Percentiles rank a stretch among this genome's conserved stretches.
phyloP scores from a whole-genome alignment of 2,888 invertebrate genomes.

The Athalia circularis region DNA sequence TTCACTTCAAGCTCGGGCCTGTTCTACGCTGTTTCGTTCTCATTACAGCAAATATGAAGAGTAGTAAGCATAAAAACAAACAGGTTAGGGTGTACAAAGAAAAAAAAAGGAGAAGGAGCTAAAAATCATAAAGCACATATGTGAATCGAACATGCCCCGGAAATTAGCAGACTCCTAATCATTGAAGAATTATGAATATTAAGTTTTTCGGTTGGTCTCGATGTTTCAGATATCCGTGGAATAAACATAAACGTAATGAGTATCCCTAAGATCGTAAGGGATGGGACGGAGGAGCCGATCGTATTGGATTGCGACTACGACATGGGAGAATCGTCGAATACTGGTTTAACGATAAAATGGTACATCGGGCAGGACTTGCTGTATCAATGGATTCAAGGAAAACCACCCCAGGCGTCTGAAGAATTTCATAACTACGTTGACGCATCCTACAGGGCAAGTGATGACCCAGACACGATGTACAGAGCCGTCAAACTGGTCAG shows the following conservation, averaged over 20 bases:
- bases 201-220: background rate
- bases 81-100: no score
- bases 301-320: slow-evolving; percentile 85
- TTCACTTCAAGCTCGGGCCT: no score
- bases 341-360: slow-evolving; percentile 86
- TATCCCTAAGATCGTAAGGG: slow-evolving; percentile 79
- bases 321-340: slow-evolving; percentile 77
- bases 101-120: no score
- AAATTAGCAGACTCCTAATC: no score
- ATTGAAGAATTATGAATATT: no score
- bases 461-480: slow-evolving; percentile 82
- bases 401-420: slow-evolving; percentile 80
- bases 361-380: slow-evolving; percentile 81
- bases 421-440: slow-evolving; percentile 73
- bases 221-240: slow-evolving; percentile 77
- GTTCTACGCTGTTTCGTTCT: no score
- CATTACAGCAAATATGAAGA: no score
- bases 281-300: slow-evolving; percentile 77
- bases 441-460: slow-evolving; percentile 79
- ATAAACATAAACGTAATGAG: slow-evolving; percentile 79
- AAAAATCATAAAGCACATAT: no score
- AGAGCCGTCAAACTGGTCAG: slow-evolving; percentile 82
- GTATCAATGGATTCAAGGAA: slow-evolving; percentile 89
- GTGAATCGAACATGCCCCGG: no score
- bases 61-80: no score